Evolutionary conservation across 2,888 invertebrate species (phyloP), one percentile per base, ranked within the genome.

Genomic region (Tigriopus californicus): DNA sequence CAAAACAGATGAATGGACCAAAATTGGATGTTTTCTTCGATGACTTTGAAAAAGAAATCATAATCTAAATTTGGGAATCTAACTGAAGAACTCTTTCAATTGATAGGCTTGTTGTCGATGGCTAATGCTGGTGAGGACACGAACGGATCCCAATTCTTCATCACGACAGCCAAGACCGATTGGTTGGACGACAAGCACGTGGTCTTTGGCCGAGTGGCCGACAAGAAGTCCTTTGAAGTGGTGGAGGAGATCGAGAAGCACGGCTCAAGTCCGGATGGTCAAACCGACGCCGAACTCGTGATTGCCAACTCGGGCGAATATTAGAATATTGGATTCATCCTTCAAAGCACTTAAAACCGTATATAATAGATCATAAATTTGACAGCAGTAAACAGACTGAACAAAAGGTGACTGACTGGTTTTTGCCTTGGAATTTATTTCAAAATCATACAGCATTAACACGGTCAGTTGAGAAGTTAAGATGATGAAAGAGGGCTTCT

Each of bases 161-260:
- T 58, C 10, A 58, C 42, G 10, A 41, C 51, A 10, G 33, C 51
- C 41, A 48, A 48, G 20, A 48, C 51, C 11, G 51, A 33, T 1
- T 58, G 49, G 51, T 41, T 58, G 48, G 51, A 58, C 24, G 47
- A 41, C 15, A 58, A 58, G 8, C 48, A 51, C 40, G 47, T 46
- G n/a, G 58, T 58, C 18, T 58, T 58, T 49, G 58, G 58, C 11
- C 33, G 51, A 25, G 58, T 58, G 12, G 20, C 20, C 6, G 56
- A 56, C 22, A 22, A 46, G 56, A 56, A 56, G 13, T 56, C 56
- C 1, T 76, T 92, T 68, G 91, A 94, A 70, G 84, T 95, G 1
- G 76, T 94, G 0, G 83, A 86, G 69, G 87, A 89, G 72, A 85
- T 95, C 74, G 95, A 95, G 70, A 73, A 72, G 65, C 66, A 64